Evolutionary conservation across 2,113 vertebrate genomes (phyloP), one percentile per base, ranked within the genome.

Genomic region (Thamnophis sirtalis): DNA sequence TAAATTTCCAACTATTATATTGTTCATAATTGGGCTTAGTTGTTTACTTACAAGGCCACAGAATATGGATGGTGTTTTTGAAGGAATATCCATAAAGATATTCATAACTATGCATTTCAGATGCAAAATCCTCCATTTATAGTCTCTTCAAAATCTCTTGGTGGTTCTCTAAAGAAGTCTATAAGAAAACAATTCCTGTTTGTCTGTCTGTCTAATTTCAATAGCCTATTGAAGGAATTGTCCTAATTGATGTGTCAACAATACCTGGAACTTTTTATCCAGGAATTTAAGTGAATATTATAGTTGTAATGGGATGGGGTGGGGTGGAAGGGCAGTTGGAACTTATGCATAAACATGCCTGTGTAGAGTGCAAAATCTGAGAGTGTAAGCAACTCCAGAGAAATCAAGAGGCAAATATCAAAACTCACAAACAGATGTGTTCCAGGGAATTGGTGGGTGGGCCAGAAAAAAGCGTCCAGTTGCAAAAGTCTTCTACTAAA

Each of bases 401-500:
- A 58, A 89, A 86, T 55, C 49, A 63, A 73, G 48, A 80, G 33
- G 80, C 51, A 26, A 51, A 60, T n/a, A 9, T 22, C 63, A 9
- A 9, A 9, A 90, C 3, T 89, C 5, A 0, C 33, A 0, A 8
- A 90, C 1, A 89, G 6, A 0, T 15, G 26, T 9, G 49, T 86
- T 56, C 92, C 58, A 51, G 55, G 68, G n/a, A 84, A 21, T 0
- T 0, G 0, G 5, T 38, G 8, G 0, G 5, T 38, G 8, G 56
- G 7, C 0, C 1, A 33, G 80, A 84, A 68, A 56, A 7, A 28
- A 86, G 84, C 55, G 50, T 22, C 51, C 84, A 1, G 0, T 94
- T 94, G 94, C 89, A 73, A 93, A 94, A 95, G 93, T 56, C 84
- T 28, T 33, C 88, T 88, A 26, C 86, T 91, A 87, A 38, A 94